phyloP scores from a whole-genome alignment of 2,797 vertebrate genomes.

The Aeoliscus strigatus region DNA sequence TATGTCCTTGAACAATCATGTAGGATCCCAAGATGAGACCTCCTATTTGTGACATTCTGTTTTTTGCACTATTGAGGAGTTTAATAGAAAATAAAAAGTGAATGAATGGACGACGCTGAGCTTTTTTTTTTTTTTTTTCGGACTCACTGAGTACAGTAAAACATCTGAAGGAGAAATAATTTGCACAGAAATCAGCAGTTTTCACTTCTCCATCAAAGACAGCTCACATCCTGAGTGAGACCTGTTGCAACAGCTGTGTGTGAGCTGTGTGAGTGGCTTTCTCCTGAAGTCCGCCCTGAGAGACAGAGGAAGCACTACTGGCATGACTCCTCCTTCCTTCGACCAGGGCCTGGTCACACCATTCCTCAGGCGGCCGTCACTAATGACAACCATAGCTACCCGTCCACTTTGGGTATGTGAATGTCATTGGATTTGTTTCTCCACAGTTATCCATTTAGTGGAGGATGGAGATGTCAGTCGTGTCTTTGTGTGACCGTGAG shows the following conservation, averaged over 20 bases:
- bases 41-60: slow-evolving; percentile 17
- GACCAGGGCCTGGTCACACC: slow-evolving; percentile 41
- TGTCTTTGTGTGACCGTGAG: slow-evolving; percentile 31
- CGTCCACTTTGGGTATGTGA: slow-evolving; percentile 42
- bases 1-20: too few relatives aligned
- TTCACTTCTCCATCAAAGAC: slow-evolving; percentile 67
- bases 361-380: slow-evolving; percentile 45
- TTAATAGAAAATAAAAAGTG: slow-evolving; percentile 9
- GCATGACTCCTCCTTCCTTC: slow-evolving; percentile 51
- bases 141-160: slow-evolving; percentile 19
- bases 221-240: slow-evolving; percentile 49
- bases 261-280: slow-evolving; percentile 5
- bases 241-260: slow-evolving; percentile 19
- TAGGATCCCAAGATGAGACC: slow-evolving; percentile 13
- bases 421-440: slow-evolving; percentile 41
- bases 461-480: slow-evolving; percentile 25
- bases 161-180: slow-evolving; percentile 23
- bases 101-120: too few relatives aligned
- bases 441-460: slow-evolving; percentile 39
- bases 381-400: slow-evolving; percentile 34
- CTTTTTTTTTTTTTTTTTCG: too few relatives aligned
- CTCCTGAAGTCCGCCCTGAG: slow-evolving; percentile 8
- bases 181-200: slow-evolving; percentile 54
- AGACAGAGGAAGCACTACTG: slow-evolving; percentile 55
- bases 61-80: slow-evolving; percentile 16